Percentiles rank a stretch among this genome's conserved stretches.
Conservation (phyloP, 2,797 vertebrate species). For the Hybognathus amarus region DNA sequence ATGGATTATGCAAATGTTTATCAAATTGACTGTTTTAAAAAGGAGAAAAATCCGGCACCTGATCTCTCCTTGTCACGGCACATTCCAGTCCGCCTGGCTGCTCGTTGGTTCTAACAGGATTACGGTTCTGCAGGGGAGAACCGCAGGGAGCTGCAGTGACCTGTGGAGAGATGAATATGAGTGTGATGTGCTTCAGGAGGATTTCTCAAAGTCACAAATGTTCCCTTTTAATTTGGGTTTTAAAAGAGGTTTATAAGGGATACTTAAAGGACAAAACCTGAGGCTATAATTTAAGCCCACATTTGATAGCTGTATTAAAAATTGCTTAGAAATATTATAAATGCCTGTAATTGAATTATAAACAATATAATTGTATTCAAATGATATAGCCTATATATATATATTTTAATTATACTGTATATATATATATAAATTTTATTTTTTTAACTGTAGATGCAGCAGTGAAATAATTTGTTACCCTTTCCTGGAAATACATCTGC, state of each 20-base stretch:
- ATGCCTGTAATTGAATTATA: neutral
- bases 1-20: constrained; percentile 53
- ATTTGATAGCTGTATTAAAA: neutral
- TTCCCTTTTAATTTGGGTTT: constrained; percentile 43
- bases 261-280: neutral
- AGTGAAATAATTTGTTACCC: neutral
- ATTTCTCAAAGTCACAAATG: constrained; percentile 19
- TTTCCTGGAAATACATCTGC: constrained; percentile 37
- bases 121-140: constrained; percentile 48
- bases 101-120: constrained; percentile 58
- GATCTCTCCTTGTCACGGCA: constrained; percentile 49
- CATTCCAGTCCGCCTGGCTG: constrained; percentile 54
- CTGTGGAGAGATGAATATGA: constrained; percentile 38
- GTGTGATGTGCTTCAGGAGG: constrained; percentile 30
- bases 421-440: too few species aligned
- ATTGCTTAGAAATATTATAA: neutral
- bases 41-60: constrained; percentile 26
- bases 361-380: neutral
- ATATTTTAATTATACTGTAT: too few species aligned
- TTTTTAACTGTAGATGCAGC: too few species aligned
- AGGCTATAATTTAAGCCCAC: neutral
- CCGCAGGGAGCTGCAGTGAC: constrained; percentile 48
- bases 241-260: constrained; percentile 50
- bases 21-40: constrained; percentile 36
- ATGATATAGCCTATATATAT: too few species aligned